Conservation (phyloP, 2,888 invertebrate genomes). For the Dynastes tityus region DNA sequence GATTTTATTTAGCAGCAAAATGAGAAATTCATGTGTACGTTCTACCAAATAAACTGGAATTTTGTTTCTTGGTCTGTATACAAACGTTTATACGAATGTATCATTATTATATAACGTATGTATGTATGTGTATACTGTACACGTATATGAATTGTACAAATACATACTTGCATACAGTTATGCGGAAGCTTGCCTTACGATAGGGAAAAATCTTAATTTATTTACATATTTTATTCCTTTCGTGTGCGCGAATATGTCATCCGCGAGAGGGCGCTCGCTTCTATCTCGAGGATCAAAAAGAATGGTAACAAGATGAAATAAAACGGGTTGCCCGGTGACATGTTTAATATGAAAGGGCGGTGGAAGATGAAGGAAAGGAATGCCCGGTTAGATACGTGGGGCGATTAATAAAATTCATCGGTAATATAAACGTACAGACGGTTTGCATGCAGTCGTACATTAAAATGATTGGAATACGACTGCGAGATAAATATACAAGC, state of each 20-base stretch:
- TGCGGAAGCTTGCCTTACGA: slow-evolving; percentile 29
- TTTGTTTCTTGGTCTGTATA: too few species aligned
- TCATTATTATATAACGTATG: too few species aligned
- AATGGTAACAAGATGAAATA: slow-evolving; percentile 39
- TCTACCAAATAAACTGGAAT: too few species aligned
- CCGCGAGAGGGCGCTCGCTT: background rate
- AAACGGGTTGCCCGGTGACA: slow-evolving; percentile 41
- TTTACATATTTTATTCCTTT: slow-evolving; percentile 39
- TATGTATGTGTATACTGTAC: too few species aligned
- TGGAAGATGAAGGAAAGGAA: slow-evolving; percentile 24
- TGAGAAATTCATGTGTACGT: too few species aligned
- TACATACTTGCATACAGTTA: background rate
- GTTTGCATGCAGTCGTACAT: background rate
- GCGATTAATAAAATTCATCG: slow-evolving; percentile 36
- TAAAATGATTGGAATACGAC: background rate
- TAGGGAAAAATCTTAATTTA: slow-evolving; percentile 47
- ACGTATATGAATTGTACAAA: too few species aligned
- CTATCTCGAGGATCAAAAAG: slow-evolving; percentile 35
- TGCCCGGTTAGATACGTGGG: slow-evolving; percentile 23
- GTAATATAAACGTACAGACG: slow-evolving; percentile 7
- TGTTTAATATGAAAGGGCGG: slow-evolving; percentile 33
- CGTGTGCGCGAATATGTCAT: background rate
- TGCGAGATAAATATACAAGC: background rate
- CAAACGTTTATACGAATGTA: too few species aligned
- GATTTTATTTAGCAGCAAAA: too few species aligned